A percentile compares a stretch with the other conserved stretches of the same genome.
Evolutionary conservation across 2,797 vertebrate species (phyloP).

Genomic region (Dermochelys coriacea): DNA sequence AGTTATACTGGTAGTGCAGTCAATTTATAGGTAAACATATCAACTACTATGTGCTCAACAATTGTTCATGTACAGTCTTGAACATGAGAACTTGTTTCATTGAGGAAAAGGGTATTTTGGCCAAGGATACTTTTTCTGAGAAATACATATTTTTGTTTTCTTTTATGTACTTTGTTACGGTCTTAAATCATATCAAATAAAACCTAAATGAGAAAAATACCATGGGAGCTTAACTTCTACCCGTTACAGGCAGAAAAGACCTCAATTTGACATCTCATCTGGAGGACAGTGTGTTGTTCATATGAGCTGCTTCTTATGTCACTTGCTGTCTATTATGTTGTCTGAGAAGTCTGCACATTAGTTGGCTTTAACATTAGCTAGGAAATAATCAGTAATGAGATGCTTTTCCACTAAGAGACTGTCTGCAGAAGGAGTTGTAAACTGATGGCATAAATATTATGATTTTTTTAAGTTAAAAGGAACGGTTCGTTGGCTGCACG

Average conservation of each 20-base stretch:
- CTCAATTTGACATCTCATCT: background rate
- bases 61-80: accelerated
- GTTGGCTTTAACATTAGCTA: conserved; percentile 54
- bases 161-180: background rate
- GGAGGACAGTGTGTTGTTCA: background rate
- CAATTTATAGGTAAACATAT: background rate
- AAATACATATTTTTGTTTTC: background rate
- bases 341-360: conserved; percentile 11
- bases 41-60: background rate
- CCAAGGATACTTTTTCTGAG: background rate
- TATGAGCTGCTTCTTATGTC: background rate
- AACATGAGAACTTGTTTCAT: background rate
- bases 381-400: conserved; percentile 48
- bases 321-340: background rate
- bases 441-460: conserved; percentile 70
- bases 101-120: background rate
- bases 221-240: background rate
- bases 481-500: conserved; percentile 57
- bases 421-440: conserved; percentile 73
- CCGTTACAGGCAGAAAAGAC: background rate
- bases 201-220: background rate
- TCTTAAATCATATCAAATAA: background rate
- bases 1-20: accelerated
- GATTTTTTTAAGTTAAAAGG: conserved; percentile 65
- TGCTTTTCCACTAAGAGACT: conserved; percentile 77